Percentiles rank a stretch among this genome's conserved stretches.
These are phyloP conservation scores for Centropus bengalensis DNA, from an alignment of 2,113 vertebrate species.

Conservation along the genomic window DNA sequence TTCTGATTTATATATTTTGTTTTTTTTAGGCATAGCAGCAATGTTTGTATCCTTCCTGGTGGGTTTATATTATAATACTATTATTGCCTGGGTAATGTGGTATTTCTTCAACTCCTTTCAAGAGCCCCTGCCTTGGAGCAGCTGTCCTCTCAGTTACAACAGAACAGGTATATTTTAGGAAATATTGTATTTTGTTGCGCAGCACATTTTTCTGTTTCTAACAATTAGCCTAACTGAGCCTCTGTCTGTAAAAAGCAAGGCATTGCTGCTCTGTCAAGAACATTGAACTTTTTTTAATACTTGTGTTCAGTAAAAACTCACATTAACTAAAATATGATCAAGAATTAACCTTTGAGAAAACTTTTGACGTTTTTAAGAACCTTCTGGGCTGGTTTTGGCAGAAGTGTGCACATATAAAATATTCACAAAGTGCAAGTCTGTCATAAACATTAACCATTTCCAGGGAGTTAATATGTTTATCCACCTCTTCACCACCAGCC, in stretches of 20 bases:
- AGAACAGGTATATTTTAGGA: conserved; percentile 78
- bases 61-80: conserved; percentile 91
- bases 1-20: not conserved
- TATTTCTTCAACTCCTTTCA: conserved; percentile 99
- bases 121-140: conserved; percentile 87
- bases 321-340: not conserved
- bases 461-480: not conserved
- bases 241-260: not conserved
- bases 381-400: not conserved
- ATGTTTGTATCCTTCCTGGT: conserved; percentile 89
- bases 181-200: not conserved
- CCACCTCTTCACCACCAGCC: not conserved
- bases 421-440: not conserved
- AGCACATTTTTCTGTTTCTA: not conserved
- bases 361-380: not conserved
- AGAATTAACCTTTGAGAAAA: not conserved
- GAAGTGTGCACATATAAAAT: not conserved
- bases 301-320: not conserved
- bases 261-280: not conserved
- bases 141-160: conserved; percentile 82
- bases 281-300: not conserved
- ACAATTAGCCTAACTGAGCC: not conserved
- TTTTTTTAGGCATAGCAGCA: conserved; percentile 83
- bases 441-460: not conserved
- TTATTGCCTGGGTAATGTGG: conserved; percentile 95